Conservation (phyloP, 1,140 invertebrate species). For the Pemphigus obesinymphae region DNA sequence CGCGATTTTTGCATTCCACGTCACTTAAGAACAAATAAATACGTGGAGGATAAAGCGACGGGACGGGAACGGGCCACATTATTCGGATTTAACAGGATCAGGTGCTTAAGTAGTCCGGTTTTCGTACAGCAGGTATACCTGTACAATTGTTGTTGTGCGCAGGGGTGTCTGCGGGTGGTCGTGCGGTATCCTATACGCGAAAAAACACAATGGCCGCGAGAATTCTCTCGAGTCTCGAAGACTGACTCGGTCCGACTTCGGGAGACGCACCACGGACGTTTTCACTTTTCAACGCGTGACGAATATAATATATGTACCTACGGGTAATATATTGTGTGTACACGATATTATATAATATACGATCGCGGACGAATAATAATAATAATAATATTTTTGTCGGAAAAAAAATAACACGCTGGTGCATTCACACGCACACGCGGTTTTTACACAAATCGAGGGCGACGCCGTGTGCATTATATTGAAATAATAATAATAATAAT, state of each 20-base stretch:
- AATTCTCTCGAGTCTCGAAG: too few species aligned
- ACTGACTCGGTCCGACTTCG: not conserved
- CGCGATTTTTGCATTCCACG: conserved; percentile 36
- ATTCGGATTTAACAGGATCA: conserved; percentile 18
- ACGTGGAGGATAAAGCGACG: not conserved
- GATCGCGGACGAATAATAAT: not conserved
- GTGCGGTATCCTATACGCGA: not conserved
- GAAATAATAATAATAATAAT: not conserved
- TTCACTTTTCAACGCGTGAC: not conserved
- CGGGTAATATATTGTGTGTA: not conserved
- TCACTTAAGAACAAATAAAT: not conserved
- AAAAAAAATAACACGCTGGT: not conserved
- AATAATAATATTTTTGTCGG: conserved; percentile 4
- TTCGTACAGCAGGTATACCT: not conserved
- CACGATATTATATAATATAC: not conserved
- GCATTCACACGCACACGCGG: not conserved
- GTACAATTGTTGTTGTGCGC: too few species aligned
- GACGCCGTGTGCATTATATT: not conserved
- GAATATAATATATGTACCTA: not conserved
- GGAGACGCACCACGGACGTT: not conserved
- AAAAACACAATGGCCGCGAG: not conserved
- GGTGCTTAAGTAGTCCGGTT: conserved; percentile 28
- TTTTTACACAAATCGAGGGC: not conserved
- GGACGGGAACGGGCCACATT: not conserved
- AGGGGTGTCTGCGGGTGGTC: conserved; percentile 38